Percentiles rank a stretch among this genome's conserved stretches.
phyloP scores from a whole-genome alignment of 1,140 invertebrate genomes.

The Zaprionus davidi region DNA sequence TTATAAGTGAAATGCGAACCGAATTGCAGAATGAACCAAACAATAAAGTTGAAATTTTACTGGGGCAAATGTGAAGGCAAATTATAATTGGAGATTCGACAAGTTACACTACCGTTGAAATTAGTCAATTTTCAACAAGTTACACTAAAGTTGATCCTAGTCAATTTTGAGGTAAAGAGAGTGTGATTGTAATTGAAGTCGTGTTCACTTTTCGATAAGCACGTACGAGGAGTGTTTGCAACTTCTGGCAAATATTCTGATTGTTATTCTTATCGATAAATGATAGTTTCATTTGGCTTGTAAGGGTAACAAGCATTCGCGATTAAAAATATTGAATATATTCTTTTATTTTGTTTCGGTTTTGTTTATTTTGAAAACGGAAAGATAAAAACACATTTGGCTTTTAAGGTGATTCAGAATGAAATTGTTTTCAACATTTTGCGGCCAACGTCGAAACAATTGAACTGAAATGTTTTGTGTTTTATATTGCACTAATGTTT shows the following conservation, averaged over 20 bases:
- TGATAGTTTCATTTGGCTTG: background rate
- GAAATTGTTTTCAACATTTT: constrained; percentile 23
- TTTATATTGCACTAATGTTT: constrained; percentile 22
- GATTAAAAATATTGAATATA: constrained; percentile 6
- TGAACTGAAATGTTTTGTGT: constrained; percentile 27
- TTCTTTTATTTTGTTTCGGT: constrained; percentile 8
- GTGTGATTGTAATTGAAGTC: background rate
- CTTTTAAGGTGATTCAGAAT: constrained; percentile 29
- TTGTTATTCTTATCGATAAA: background rate
- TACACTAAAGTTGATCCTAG: background rate
- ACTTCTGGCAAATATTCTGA: background rate
- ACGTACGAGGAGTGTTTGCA: background rate
- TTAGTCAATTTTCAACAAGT: background rate
- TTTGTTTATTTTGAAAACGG: constrained; percentile 27
- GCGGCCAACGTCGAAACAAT: constrained; percentile 22
- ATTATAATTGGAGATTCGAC: constrained; percentile 3
- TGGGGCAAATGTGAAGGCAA: constrained; percentile 8
- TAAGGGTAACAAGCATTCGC: constrained; percentile 20
- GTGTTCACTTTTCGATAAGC: too few relatives aligned
- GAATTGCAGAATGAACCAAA: constrained; percentile 23
- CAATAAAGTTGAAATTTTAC: constrained; percentile 21
- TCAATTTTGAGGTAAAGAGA: background rate
- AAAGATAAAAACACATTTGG: constrained; percentile 33
- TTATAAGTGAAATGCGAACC: constrained; percentile 22
- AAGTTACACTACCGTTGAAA: constrained; percentile 1